Evolutionary conservation across 2,113 vertebrate species (phyloP).

Genomic region (Catharus bicknelli): DNA sequence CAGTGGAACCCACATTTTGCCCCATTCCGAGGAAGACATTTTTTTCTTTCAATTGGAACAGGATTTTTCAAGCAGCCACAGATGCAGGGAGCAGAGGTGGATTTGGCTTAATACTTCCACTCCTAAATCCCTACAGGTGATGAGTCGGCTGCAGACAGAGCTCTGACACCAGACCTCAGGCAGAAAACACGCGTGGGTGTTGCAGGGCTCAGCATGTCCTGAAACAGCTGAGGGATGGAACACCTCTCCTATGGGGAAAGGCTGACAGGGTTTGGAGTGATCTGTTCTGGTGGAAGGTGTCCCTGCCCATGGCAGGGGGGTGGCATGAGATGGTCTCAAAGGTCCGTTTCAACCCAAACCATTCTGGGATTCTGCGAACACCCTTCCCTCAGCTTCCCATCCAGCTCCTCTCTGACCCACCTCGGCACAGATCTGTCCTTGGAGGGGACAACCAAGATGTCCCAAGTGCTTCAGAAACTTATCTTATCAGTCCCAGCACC

Average conservation of each 20-base stretch:
- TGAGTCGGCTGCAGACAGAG: accelerated
- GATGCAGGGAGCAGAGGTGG: neutral
- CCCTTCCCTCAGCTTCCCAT: neutral
- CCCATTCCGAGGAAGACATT: neutral
- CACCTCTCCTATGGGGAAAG: neutral
- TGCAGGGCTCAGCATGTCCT: neutral
- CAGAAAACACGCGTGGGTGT: neutral
- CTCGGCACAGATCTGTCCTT: accelerated
- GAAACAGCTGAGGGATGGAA: neutral
- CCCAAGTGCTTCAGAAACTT: neutral
- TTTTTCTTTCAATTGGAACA: neutral
- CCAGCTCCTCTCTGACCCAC: neutral
- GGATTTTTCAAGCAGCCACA: neutral
- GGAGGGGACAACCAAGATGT: neutral
- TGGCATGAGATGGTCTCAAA: neutral
- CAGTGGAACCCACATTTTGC: neutral
- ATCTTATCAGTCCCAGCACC: neutral
- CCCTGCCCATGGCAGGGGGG: neutral
- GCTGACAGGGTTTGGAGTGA: accelerated
- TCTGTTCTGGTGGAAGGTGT: neutral
- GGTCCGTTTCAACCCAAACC: neutral
- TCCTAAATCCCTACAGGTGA: neutral
- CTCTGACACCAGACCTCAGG: neutral
- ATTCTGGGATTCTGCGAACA: neutral
- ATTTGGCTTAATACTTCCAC: neutral